Evolutionary conservation across 2,797 vertebrate genomes (phyloP).

Genomic region (Dendrocincla tyrannina): DNA sequence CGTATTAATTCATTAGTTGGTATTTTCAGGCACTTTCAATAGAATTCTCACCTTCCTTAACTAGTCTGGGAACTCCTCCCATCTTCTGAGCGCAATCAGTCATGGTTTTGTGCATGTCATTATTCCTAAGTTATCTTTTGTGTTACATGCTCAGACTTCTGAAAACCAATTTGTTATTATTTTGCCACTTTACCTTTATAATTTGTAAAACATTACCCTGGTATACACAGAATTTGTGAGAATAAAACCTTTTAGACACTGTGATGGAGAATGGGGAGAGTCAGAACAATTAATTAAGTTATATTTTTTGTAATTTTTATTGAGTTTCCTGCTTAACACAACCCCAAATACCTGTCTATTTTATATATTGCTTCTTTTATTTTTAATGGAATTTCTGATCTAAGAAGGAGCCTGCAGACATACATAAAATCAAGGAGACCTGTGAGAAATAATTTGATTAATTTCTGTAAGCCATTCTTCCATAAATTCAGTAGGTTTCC

Average conservation of each 20-base stretch:
- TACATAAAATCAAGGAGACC: neutral
- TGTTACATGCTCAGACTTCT: neutral
- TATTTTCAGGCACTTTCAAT: neutral
- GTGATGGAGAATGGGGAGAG: neutral
- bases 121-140: neutral
- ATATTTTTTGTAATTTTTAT: neutral
- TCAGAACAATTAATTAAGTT: neutral
- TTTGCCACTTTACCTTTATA: neutral
- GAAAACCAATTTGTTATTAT: neutral
- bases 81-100: neutral
- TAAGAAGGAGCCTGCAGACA: neutral
- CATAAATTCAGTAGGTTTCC: neutral
- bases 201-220: neutral
- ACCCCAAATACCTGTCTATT: neutral
- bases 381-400: neutral
- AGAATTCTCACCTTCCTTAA: neutral
- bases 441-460: neutral
- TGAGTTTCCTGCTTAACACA: neutral
- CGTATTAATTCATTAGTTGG: neutral
- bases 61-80: neutral
- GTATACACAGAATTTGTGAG: neutral
- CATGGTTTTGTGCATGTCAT: accelerated
- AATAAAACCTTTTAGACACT: neutral
- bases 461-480: neutral
- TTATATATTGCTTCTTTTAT: neutral